phyloP scores from a whole-genome alignment of 2,797 vertebrate genomes.

The Crenuchus spilurus region DNA sequence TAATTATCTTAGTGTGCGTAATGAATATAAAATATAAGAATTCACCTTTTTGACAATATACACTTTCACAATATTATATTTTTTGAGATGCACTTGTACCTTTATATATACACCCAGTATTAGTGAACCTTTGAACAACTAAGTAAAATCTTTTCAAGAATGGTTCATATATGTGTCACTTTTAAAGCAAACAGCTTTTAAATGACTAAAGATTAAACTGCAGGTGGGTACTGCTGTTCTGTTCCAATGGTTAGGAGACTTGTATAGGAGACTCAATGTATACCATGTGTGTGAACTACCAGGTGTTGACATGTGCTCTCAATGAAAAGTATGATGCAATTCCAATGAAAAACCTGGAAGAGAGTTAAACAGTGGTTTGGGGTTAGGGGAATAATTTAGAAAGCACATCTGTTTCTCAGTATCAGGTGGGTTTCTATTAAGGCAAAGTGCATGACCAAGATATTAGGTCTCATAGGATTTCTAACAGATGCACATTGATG shows the following conservation, averaged over 20 bases:
- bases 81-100: too few relatives aligned
- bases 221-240: not conserved
- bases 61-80: too few relatives aligned
- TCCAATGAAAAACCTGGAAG: not conserved
- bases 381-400: not conserved
- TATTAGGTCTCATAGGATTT: not conserved
- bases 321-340: slow-evolving; percentile 45
- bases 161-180: too few relatives aligned
- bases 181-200: too few relatives aligned
- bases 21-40: too few relatives aligned
- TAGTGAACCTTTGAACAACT: too few relatives aligned
- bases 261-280: slow-evolving; percentile 14
- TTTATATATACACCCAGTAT: too few relatives aligned
- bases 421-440: slow-evolving; percentile 16
- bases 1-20: too few relatives aligned
- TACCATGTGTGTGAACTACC: slow-evolving; percentile 1
- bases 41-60: too few relatives aligned
- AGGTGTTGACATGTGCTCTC: slow-evolving; percentile 37
- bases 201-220: not conserved
- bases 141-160: too few relatives aligned
- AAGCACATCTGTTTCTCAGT: slow-evolving; percentile 25
- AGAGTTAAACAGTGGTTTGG: slow-evolving; percentile 12
- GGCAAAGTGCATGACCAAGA: not conserved
- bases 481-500: not conserved
- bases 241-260: not conserved